Percentiles rank a stretch among this genome's conserved stretches.
Evolutionary conservation across 2,113 vertebrate genomes (phyloP).

Genomic region (Pandion haliaetus): DNA sequence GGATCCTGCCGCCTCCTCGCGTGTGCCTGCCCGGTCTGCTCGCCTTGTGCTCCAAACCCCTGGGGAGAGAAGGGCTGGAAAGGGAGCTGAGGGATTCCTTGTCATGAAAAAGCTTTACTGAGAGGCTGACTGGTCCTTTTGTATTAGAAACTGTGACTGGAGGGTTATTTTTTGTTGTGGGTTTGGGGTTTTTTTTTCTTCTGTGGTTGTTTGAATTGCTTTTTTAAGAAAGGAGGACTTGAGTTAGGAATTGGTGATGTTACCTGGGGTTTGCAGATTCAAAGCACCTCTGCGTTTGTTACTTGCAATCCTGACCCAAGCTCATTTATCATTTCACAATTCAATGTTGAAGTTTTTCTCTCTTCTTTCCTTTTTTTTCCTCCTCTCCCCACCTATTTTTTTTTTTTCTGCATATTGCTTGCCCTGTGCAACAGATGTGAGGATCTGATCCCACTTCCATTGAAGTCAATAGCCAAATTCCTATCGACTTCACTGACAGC

Average conservation of each 20-base stretch:
- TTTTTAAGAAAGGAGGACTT: not conserved
- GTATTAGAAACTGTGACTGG: not conserved
- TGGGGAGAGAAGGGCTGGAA: not conserved
- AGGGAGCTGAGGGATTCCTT: not conserved
- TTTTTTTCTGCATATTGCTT: constrained; percentile 6
- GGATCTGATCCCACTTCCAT: constrained; percentile 53
- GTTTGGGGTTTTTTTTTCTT: too few relatives aligned
- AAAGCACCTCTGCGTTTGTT: not conserved
- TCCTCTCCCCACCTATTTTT: not conserved
- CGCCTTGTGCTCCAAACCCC: not conserved
- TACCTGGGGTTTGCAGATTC: not conserved
- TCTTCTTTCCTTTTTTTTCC: fast-evolving
- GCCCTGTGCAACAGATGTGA: constrained; percentile 58
- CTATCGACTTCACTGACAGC: constrained; percentile 57
- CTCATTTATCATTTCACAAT: not conserved
- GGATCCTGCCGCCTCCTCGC: not conserved
- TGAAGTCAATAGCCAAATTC: constrained; percentile 69
- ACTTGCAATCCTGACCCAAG: not conserved
- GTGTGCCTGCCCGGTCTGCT: not conserved
- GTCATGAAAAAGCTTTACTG: not conserved
- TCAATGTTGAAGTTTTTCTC: not conserved
- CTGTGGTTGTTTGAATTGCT: not conserved
- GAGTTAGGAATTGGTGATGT: not conserved
- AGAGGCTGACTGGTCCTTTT: not conserved
- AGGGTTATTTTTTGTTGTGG: not conserved